These are phyloP conservation scores for Leptinotarsa rubiginosa DNA, from an alignment of 2,888 invertebrate genomes.

Conservation along the genomic window DNA sequence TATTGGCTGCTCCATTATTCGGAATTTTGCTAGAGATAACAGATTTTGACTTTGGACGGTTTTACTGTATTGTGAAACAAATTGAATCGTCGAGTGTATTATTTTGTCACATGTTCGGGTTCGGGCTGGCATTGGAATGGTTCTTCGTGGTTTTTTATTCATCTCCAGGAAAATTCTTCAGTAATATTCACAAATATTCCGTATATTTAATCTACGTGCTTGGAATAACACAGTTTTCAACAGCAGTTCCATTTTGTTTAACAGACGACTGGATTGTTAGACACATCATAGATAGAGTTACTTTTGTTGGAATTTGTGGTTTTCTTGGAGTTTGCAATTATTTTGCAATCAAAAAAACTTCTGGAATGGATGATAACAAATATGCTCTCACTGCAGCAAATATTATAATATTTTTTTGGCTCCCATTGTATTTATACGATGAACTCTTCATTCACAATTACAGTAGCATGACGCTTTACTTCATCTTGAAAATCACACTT, in stretches of 20 bases:
- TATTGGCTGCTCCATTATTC: constrained; percentile 25
- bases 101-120: constrained; percentile 2
- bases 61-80: background rate
- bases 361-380: constrained; percentile 6
- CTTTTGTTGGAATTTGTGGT: constrained; percentile 19
- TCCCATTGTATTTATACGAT: constrained; percentile 18
- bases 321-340: constrained; percentile 28
- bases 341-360: constrained; percentile 20
- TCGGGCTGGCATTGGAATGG: constrained; percentile 18
- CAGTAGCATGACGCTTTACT: background rate
- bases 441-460: background rate
- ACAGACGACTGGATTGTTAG: background rate
- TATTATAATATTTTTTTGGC: constrained; percentile 19
- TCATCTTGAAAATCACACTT: background rate
- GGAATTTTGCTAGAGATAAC: constrained; percentile 26
- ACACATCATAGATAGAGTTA: background rate
- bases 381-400: constrained; percentile 24
- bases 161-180: background rate
- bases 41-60: background rate
- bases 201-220: background rate
- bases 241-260: background rate
- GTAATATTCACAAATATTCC: background rate
- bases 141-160: constrained; percentile 1
- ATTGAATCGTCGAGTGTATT: background rate
- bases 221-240: background rate